A percentile compares a stretch with the other conserved stretches of the same genome.
phyloP scores from a whole-genome alignment of 2,113 vertebrate species.

The Orcinus orca region DNA sequence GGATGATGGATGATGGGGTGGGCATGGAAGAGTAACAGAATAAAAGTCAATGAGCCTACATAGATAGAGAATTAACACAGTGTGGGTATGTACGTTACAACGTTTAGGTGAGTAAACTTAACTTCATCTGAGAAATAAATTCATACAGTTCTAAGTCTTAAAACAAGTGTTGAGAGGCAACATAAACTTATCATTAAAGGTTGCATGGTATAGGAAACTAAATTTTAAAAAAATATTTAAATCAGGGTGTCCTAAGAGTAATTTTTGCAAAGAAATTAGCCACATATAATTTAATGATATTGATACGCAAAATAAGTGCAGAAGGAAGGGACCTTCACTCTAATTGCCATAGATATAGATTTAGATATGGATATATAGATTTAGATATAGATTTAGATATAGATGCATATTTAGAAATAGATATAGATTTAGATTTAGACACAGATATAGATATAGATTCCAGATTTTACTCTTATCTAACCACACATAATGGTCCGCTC shows the following conservation, averaged over 20 bases:
- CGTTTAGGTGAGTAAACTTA: not conserved
- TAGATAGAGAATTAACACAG: not conserved
- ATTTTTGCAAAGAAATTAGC: not conserved
- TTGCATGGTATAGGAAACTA: not conserved
- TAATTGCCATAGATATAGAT: not conserved
- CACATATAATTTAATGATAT: not conserved
- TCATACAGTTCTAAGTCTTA: not conserved
- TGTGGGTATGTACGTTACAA: not conserved
- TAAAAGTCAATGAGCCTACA: not conserved
- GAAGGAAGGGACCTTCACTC: not conserved
- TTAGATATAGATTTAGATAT: too few relatives aligned
- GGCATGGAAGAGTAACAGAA: not conserved
- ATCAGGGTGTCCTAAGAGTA: not conserved
- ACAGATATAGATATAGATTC: too few relatives aligned
- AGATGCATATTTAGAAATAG: too few relatives aligned
- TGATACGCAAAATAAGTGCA: not conserved
- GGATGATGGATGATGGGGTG: not conserved
- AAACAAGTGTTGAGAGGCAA: not conserved
- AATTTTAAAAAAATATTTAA: not conserved
- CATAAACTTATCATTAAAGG: not conserved
- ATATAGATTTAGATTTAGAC: too few relatives aligned
- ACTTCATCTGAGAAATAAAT: not conserved
- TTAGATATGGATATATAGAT: not conserved
- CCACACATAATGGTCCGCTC: too few relatives aligned
- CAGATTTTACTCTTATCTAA: not conserved